Percentiles rank a stretch among this genome's conserved stretches.
phyloP scores from a whole-genome alignment of 2,888 invertebrate species.

The Aporophyla lueneburgensis region DNA sequence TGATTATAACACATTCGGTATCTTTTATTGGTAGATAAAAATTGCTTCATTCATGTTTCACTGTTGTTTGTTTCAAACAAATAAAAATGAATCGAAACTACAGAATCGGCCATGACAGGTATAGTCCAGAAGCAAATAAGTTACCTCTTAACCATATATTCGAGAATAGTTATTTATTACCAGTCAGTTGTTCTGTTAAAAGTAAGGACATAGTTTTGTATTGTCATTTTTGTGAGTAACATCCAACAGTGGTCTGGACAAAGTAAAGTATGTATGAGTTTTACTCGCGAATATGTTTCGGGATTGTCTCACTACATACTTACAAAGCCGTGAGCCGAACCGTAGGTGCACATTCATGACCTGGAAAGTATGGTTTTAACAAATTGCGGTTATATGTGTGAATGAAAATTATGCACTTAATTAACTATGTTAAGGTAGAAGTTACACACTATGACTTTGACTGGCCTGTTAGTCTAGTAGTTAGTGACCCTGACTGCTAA shows the following conservation, averaged over 20 bases:
- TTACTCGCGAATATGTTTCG: conserved; percentile 13
- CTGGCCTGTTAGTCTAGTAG: too few relatives aligned
- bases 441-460: conserved; percentile 9
- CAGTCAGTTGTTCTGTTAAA: neutral
- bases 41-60: neutral
- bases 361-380: neutral
- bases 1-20: neutral
- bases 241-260: neutral
- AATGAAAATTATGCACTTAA: neutral
- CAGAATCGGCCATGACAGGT: neutral
- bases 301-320: conserved; percentile 10
- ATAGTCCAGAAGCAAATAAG: neutral
- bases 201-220: conserved; percentile 23
- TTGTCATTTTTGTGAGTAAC: conserved; percentile 2
- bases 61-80: neutral
- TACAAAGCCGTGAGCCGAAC: neutral
- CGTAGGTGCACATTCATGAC: conserved; percentile 1
- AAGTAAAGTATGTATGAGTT: conserved; percentile 20
- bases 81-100: too few relatives aligned
- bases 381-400: neutral
- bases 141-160: neutral
- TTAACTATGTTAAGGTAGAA: neutral
- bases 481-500: too few relatives aligned
- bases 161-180: conserved; percentile 14
- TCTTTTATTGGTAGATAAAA: neutral